phyloP scores from a whole-genome alignment of 1,140 invertebrate species.

The Pectinophora gossypiella region DNA sequence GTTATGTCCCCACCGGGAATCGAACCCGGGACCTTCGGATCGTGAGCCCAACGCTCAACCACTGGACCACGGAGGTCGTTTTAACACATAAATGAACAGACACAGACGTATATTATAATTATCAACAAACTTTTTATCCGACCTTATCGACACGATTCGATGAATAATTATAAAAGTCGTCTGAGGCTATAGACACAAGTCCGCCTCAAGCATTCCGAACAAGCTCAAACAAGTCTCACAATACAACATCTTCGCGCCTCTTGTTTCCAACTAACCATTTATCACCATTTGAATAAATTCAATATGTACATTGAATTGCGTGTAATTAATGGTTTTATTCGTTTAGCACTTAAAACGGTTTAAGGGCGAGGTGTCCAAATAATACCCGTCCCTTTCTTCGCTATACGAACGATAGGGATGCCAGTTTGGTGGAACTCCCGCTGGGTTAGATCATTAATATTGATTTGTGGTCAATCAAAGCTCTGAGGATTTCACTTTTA shows the following conservation, averaged over 20 bases:
- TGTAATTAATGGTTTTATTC: conserved; percentile 75
- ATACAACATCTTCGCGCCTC: conserved; percentile 34
- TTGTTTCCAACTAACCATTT: conserved; percentile 60
- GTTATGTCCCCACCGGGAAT: no score
- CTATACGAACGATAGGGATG: conserved; percentile 30
- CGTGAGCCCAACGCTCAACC: no score
- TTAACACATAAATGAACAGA: no score
- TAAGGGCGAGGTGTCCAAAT: conserved; percentile 73
- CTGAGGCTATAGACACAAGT: background rate
- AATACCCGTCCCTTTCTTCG: conserved; percentile 34
- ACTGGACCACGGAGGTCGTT: no score
- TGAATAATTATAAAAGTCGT: background rate
- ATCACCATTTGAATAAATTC: conserved; percentile 75
- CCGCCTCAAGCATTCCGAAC: background rate
- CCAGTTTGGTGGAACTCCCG: conserved; percentile 51
- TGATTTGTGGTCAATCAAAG: conserved; percentile 75
- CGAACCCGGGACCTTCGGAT: no score
- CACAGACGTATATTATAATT: no score
- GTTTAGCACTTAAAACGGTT: conserved; percentile 73
- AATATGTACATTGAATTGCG: conserved; percentile 73
- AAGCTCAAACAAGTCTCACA: background rate
- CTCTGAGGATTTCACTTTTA: conserved; percentile 71
- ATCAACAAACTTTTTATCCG: no score
- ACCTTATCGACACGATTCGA: background rate
- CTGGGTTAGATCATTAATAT: conserved; percentile 72